Evolutionary conservation across 64 coral and sea anemone genomes (phyloP), one percentile per base, ranked within the genome.

Genomic region (Montipora efflorescens): DNA sequence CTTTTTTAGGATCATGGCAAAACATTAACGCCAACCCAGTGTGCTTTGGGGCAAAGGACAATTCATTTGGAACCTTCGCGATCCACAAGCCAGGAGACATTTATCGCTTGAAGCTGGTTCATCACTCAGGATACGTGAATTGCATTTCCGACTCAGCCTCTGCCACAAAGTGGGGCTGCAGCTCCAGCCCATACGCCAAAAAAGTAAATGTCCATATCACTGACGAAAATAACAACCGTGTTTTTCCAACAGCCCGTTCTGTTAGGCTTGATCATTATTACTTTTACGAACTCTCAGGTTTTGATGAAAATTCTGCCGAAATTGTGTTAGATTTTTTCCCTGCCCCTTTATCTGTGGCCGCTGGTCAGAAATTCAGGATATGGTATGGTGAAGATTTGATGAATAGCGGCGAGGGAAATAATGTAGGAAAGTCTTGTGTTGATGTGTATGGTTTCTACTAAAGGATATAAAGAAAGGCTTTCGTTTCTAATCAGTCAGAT

Each of bases 371-470:
- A 36, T 87, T 72, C 18, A 72, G 67, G 67, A 48, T 87, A 18
- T 87, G 84, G 84, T 71, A 67, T 48, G 67, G 61, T 8, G 62
- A 87, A 61, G 84, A 87, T 22, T 48, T 87, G 15, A 47, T n/a
- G 4, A 72, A 49, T 2, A 0, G 4, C 7, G 7, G 3, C 4
- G 84, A 87, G n/a, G 9, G 18, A 28, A 48, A 87, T 20, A 87
- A 87, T 10, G 19, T 18, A 6, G 84, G 84, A 2, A 46, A 47
- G 2, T 19, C 43, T 2, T 87, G 84, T 48, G 66, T 48, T 87
- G 59, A 87, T 72, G 61, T 87, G 4, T 87, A 68, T 77, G 18
- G 61, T 10, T 55, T 7, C 5, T 10, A 5, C 52, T 55, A 55
- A 55, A 55, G 28, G 28, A 28, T 28, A 28, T 28, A 28, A 28